phyloP scores from a whole-genome alignment of 1,140 invertebrate genomes.

The Macrostomum lignano region DNA sequence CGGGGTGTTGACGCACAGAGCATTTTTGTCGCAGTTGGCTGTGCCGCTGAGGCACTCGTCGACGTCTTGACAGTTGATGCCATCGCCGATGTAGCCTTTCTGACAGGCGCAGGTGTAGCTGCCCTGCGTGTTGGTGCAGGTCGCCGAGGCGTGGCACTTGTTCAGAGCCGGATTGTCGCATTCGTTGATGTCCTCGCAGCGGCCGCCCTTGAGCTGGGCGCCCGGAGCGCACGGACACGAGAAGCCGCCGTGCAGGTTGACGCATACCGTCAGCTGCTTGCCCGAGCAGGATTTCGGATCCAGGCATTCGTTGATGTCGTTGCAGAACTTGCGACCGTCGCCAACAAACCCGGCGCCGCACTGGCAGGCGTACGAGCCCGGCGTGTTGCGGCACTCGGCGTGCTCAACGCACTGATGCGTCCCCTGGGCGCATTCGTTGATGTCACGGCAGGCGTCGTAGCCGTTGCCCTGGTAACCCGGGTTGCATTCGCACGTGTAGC shows the following conservation, averaged over 20 bases:
- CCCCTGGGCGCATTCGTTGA: constrained; percentile 57
- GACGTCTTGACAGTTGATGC: constrained; percentile 20
- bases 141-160: constrained; percentile 42
- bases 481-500: neutral
- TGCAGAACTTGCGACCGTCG: constrained; percentile 6
- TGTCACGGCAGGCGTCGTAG: constrained; percentile 32
- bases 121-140: constrained; percentile 53
- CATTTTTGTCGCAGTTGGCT: neutral
- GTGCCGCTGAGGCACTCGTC: neutral
- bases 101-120: constrained; percentile 52
- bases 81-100: constrained; percentile 50
- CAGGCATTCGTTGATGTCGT: constrained; percentile 1
- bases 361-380: constrained; percentile 7
- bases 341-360: constrained; percentile 8
- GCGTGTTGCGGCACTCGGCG: constrained; percentile 6
- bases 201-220: neutral
- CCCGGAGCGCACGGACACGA: neutral
- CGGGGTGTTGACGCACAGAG: constrained; percentile 3
- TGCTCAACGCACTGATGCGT: constrained; percentile 45
- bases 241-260: neutral
- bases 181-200: constrained; percentile 12
- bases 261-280: neutral
- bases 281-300: neutral
- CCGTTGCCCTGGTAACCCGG: neutral
- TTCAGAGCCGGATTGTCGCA: constrained; percentile 8